Evolutionary conservation across 1,140 invertebrate genomes (phyloP).

Genomic region (Orius insidiosus): DNA sequence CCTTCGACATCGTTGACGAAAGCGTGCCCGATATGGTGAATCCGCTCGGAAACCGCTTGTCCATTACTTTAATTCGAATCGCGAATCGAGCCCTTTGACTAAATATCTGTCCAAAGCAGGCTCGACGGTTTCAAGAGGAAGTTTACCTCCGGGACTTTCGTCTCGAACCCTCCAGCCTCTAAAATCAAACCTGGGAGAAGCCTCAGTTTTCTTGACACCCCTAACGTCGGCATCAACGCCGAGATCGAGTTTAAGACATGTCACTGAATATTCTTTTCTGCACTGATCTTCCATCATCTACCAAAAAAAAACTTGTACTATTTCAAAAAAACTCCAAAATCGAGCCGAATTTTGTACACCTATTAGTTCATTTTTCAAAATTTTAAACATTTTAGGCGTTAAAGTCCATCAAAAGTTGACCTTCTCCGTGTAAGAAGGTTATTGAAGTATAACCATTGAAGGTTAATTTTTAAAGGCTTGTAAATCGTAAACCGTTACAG

Average conservation of each 20-base stretch:
- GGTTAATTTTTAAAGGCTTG: too few species aligned
- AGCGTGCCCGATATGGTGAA: too few species aligned
- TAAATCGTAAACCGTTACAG: too few species aligned
- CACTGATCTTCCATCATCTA: conserved; percentile 25
- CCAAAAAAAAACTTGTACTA: too few species aligned
- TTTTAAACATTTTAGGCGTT: too few species aligned
- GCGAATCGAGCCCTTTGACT: conserved; percentile 6
- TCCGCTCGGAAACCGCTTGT: conserved; percentile 1
- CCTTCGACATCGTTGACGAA: too few species aligned
- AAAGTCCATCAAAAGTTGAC: too few species aligned
- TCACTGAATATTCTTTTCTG: conserved; percentile 4
- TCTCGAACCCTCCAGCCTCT: not conserved
- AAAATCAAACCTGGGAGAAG: not conserved
- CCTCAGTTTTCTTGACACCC: conserved; percentile 15
- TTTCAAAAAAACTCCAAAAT: too few species aligned
- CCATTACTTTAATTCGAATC: not conserved
- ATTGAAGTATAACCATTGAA: too few species aligned
- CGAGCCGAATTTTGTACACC: too few species aligned
- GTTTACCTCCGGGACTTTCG: not conserved
- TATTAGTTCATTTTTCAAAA: too few species aligned
- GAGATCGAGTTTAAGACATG: conserved; percentile 23
- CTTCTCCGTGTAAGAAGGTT: too few species aligned
- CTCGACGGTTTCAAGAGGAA: not conserved
- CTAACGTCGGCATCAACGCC: conserved; percentile 25
- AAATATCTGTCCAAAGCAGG: not conserved